Base-by-base conservation (phyloP, 2,888 invertebrate genomes). In the Galeruca laticollis region DNA sequence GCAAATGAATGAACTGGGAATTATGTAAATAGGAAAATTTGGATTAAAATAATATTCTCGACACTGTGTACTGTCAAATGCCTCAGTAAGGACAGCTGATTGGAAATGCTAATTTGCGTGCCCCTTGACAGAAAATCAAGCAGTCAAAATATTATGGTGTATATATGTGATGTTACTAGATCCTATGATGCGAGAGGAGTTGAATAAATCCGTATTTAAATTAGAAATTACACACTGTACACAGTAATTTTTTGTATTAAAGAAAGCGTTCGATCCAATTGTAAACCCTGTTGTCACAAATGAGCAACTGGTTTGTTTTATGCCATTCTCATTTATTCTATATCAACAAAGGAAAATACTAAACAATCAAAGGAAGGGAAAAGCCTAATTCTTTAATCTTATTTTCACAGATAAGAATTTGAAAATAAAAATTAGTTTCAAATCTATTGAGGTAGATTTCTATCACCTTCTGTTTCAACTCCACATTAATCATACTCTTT, bases 101-200 rank as follows among this genome's bases (percentile, higher is more conserved):
- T 64, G 64, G 47, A 47, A 43, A 43, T 64, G 57, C 47, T 31
- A 64, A 64, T 64, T 26, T 20, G 63, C 21, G 63, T 33, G 20
- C 54, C 40, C 63, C 40, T 54, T 54, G 26, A 54, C 40, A 40
- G 31, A 35, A 18, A 63, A 63, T 52, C 63, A 33, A 21, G 40
- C 54, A 63, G 54, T 54, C 63, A 63, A 63, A 63, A 63, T 63
- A 63, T 52, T 21, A 63, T 43, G 31, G 26, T 60, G 63, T 63
- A 26, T 51, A 54, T 9, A 54, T 54, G 40, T 52, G 26, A 54
- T 54, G 51, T 35, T 26, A 31, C 51, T 62, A 33, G 49, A 63
- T 26, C 40, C 18, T 26, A n/a, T 37, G 31, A 63, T 63, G 63
- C 37, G 31, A 52, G 33, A n/a, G 33, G 63, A 54, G 63, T 33